Evolutionary conservation across 2,888 invertebrate genomes (phyloP), one percentile per base, ranked within the genome.

Genomic region (Autographa pulchrina): DNA sequence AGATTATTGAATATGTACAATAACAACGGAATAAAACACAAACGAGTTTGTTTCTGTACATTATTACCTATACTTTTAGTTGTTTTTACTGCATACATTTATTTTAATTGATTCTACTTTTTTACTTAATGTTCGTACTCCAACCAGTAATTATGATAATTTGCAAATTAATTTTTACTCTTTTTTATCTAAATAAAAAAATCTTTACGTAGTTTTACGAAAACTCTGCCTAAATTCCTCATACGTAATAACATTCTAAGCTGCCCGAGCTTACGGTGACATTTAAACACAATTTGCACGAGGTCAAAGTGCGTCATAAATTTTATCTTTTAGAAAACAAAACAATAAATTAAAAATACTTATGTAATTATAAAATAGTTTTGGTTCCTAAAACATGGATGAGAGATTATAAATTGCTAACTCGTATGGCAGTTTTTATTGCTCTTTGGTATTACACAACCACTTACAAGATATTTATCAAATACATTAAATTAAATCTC

Each of bases 271-370:
- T 18, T 48, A 74, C 5, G 65, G 64, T 61, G 65, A 78, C 65
- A 77, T 78, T 72, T 59, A 65, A 75, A 62, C 11, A 56, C 54
- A 68, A 63, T 54, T 77, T 69, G 62, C 32, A 54, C 63, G 68
- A 75, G 62, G 43, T 68, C 68, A 63, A 75, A 65, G 60, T 38
- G 16, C 52, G 35, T 68, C 41, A 65, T 77, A 78, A 78, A 68
- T 75, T 65, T 58, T 56, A 32, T 60, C 20, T 64, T 48, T 66
- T 62, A 43, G 62, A 52, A 75, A 79, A 72, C 72, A 68, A 59
- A 78, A 78, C 77, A 79, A 78, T 79, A 78, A 78, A 72, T 78
- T 79, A 66, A n/a, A 72, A 68, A 75, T 52, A 75, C 68, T 75
- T 78, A 79, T 67, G 75, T 48, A 78, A 78, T 78, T 66, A 72